Evolutionary conservation across 2,797 vertebrate genomes (phyloP).

Genomic region (Paratrypauchen microcephalus): DNA sequence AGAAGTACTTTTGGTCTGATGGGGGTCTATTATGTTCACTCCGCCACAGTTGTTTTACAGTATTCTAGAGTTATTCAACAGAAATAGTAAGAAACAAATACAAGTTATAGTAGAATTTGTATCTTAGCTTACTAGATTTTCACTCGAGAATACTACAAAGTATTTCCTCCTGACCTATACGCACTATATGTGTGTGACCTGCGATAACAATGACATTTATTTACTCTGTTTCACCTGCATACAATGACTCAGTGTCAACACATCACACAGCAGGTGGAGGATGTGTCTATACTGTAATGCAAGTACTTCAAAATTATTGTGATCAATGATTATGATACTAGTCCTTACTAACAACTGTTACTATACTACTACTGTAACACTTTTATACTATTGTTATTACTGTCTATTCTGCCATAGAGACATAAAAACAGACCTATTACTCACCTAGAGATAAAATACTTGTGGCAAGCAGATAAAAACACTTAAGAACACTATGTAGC

Average conservation of each 20-base stretch:
- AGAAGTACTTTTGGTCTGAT: background rate
- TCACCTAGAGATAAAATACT: background rate
- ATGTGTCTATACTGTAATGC: background rate
- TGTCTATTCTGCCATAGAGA: too few species aligned
- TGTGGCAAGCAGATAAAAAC: background rate
- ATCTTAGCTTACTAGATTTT: background rate
- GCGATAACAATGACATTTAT: slow-evolving; percentile 5
- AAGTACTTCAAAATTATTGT: background rate
- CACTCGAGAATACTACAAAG: background rate
- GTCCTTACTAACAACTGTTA: too few species aligned
- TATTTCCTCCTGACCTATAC: background rate
- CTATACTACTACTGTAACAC: too few species aligned
- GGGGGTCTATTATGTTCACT: too few species aligned
- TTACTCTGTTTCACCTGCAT: slow-evolving; percentile 25
- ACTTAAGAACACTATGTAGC: slow-evolving; percentile 15
- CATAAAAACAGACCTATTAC: too few species aligned
- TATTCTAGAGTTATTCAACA: too few species aligned
- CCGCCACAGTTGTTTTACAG: background rate
- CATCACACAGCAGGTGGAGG: background rate
- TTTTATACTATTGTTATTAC: too few species aligned
- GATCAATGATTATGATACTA: too few species aligned
- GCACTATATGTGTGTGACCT: slow-evolving; percentile 1
- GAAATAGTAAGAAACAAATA: too few species aligned
- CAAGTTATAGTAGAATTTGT: background rate
- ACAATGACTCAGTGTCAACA: slow-evolving; percentile 40